Evolutionary conservation across 2,797 vertebrate genomes (phyloP).

Genomic region (Dermochelys coriacea): DNA sequence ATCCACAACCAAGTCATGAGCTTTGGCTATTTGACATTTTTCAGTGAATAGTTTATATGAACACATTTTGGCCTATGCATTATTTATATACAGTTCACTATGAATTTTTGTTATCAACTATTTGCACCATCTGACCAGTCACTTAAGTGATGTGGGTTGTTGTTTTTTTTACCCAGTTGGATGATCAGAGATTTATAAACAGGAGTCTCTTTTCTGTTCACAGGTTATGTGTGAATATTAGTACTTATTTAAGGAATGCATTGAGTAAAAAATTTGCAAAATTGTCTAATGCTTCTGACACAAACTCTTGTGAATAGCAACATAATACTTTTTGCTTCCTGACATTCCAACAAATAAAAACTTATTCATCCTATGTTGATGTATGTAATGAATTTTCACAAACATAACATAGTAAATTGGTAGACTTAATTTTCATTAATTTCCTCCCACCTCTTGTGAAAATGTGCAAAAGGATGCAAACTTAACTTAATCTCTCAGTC

Average conservation of each 20-base stretch:
- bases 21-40: neutral
- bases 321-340: neutral
- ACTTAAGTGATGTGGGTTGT: neutral
- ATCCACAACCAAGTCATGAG: neutral
- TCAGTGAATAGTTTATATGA: neutral
- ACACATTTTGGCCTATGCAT: conserved; percentile 6
- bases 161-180: neutral
- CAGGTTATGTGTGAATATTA: neutral
- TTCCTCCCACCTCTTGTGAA: neutral
- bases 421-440: neutral
- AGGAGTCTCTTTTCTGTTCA: neutral
- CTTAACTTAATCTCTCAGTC: neutral
- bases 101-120: neutral
- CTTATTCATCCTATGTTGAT: neutral
- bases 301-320: neutral
- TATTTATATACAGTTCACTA: neutral
- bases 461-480: neutral
- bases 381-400: neutral
- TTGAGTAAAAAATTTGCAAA: neutral
- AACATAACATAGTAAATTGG: neutral
- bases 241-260: neutral
- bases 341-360: neutral
- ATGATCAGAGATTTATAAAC: neutral
- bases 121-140: neutral
- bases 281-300: neutral